Evolutionary conservation across 1,140 invertebrate genomes (phyloP).

Genomic region (Drosophila pectinifera): DNA sequence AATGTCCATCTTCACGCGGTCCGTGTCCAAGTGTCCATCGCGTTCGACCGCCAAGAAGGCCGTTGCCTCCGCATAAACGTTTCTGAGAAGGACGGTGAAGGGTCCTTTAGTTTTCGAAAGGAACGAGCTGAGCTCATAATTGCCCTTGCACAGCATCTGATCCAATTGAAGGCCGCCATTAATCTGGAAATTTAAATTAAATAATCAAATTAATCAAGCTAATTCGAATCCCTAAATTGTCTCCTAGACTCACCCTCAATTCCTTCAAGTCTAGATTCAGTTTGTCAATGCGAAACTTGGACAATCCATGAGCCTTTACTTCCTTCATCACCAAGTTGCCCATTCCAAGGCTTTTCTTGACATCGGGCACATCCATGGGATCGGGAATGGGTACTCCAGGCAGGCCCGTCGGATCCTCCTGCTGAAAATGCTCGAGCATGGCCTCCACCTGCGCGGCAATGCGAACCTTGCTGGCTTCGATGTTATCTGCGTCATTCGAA

Average conservation of each 20-base stretch:
- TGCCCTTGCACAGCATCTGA: slow-evolving; percentile 89
- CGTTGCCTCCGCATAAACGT: slow-evolving; percentile 88
- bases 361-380: slow-evolving; percentile 91
- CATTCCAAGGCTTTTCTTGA: slow-evolving; percentile 89
- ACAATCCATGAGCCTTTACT: slow-evolving; percentile 90
- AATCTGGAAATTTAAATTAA: slow-evolving; percentile 85
- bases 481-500: slow-evolving; percentile 67
- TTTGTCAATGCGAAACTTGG: slow-evolving; percentile 90
- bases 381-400: slow-evolving; percentile 91
- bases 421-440: slow-evolving; percentile 93
- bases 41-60: slow-evolving; percentile 89
- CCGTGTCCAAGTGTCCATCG: slow-evolving; percentile 90
- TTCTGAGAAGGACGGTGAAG: slow-evolving; percentile 90
- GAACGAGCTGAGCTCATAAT: slow-evolving; percentile 91
- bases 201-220: no score
- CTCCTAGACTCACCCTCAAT: slow-evolving; percentile 86
- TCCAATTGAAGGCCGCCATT: slow-evolving; percentile 89
- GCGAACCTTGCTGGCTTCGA: slow-evolving; percentile 87
- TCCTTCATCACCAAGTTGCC: slow-evolving; percentile 90
- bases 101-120: slow-evolving; percentile 89
- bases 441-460: slow-evolving; percentile 89
- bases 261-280: slow-evolving; percentile 88
- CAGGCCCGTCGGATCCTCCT: slow-evolving; percentile 91
- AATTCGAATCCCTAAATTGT: not conserved
- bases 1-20: slow-evolving; percentile 92